Evolutionary conservation across 2,113 vertebrate genomes (phyloP).

Genomic region (Dicerorhinus sumatrensis): DNA sequence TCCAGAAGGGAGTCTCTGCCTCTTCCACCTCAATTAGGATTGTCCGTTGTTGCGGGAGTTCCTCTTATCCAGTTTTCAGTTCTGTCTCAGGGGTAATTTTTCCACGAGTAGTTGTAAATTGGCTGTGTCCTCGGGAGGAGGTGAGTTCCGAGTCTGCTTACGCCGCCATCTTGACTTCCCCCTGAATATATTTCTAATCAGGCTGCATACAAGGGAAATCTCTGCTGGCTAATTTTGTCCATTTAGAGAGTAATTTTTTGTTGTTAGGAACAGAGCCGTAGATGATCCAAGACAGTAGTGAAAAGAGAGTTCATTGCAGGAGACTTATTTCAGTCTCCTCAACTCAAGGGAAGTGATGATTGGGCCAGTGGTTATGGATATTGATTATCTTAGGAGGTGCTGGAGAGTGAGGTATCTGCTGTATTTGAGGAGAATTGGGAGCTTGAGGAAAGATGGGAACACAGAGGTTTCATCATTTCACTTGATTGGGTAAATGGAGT

Average conservation of each 20-base stretch:
- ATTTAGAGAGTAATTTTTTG: conserved; percentile 61
- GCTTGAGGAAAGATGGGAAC: not conserved
- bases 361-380: not conserved
- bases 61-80: too few species aligned
- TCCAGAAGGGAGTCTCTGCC: too few species aligned
- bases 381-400: not conserved
- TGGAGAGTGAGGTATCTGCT: not conserved
- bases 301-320: conserved; percentile 13
- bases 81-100: too few species aligned
- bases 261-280: conserved; percentile 42
- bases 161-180: too few species aligned
- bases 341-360: not conserved
- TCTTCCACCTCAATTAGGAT: too few species aligned
- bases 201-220: not conserved
- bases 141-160: too few species aligned
- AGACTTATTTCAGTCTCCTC: conserved; percentile 50
- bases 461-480: not conserved
- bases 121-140: too few species aligned
- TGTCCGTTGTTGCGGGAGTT: too few species aligned
- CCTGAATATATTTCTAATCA: not conserved
- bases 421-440: not conserved
- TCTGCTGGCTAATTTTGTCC: conserved; percentile 47
- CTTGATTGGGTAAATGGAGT: not conserved
- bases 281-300: conserved; percentile 35
- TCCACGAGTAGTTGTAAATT: too few species aligned